These are phyloP conservation scores for Rhea pennata DNA, from an alignment of 2,113 vertebrate genomes.

Conservation along the genomic window DNA sequence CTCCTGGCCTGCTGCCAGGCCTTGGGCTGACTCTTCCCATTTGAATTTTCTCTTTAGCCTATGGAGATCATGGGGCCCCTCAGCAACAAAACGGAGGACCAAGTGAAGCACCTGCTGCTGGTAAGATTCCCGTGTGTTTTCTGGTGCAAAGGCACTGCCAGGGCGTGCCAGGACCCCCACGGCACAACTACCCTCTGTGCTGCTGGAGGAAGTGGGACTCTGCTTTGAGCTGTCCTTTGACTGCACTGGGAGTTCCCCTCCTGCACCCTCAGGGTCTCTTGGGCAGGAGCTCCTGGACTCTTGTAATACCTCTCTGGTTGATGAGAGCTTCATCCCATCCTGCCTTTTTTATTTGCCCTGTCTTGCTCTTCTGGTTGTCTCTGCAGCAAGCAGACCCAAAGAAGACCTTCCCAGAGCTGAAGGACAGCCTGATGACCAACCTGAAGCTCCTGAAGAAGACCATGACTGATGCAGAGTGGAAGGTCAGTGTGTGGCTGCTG, in stretches of 20 bases:
- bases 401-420: constrained; percentile 79
- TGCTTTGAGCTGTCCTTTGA: background rate
- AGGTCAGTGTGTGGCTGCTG: constrained; percentile 70
- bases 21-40: background rate
- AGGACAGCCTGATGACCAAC: constrained; percentile 78
- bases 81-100: constrained; percentile 80
- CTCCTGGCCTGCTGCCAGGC: background rate
- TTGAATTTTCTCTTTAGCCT: constrained; percentile 36
- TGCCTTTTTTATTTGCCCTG: background rate
- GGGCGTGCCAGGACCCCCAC: too few relatives aligned
- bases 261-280: background rate
- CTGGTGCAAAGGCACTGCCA: background rate
- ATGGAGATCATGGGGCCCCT: constrained; percentile 29
- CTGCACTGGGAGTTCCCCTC: background rate
- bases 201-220: background rate
- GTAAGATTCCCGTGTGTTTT: constrained; percentile 62
- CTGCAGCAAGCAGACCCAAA: constrained; percentile 72
- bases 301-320: background rate
- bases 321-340: background rate
- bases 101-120: constrained; percentile 84
- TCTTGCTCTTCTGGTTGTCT: background rate
- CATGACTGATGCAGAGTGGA: constrained; percentile 72
- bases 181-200: background rate
- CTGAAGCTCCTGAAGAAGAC: constrained; percentile 76
- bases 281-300: background rate